Conservation (phyloP, 2,888 invertebrate species). For the Metalampra italica region DNA sequence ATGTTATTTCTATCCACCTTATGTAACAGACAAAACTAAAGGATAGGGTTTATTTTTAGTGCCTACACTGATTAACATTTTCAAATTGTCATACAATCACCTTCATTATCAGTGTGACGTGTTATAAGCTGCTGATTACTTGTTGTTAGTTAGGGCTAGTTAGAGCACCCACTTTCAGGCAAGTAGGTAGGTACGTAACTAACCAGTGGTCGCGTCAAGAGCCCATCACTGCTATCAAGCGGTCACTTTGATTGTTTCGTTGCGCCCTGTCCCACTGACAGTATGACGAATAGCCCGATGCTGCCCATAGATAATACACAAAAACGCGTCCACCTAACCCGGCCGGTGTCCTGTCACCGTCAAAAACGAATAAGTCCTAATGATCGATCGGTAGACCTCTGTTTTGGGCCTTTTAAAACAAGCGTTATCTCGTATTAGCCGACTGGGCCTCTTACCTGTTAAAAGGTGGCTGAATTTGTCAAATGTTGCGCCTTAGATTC, state of each 20-base stretch:
- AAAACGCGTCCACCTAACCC: slow-evolving; percentile 45
- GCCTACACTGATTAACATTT: too few species aligned
- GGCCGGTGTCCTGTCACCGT: slow-evolving; percentile 66
- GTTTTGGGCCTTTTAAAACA: slow-evolving; percentile 67
- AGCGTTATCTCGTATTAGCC: slow-evolving; percentile 52
- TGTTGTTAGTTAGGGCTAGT: too few species aligned
- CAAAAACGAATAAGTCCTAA: slow-evolving; percentile 75
- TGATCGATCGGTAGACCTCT: slow-evolving; percentile 70
- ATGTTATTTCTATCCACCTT: neutral
- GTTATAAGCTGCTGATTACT: too few species aligned
- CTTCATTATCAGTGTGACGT: too few species aligned
- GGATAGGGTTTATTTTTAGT: too few species aligned
- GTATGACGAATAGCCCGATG: slow-evolving; percentile 75
- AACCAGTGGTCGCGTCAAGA: slow-evolving; percentile 17
- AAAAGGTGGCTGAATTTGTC: slow-evolving; percentile 44
- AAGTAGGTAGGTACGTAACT: neutral
- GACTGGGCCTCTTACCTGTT: slow-evolving; percentile 52
- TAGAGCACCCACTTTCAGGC: neutral
- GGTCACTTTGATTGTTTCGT: slow-evolving; percentile 72
- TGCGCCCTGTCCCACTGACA: slow-evolving; percentile 66
- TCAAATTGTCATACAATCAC: too few species aligned
- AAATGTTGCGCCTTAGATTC: slow-evolving; percentile 32
- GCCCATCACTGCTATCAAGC: slow-evolving; percentile 61
- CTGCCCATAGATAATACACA: slow-evolving; percentile 56
- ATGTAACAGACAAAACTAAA: too few species aligned